Conservation (phyloP, 2,113 vertebrate species). For the Lethenteron reissneri region DNA sequence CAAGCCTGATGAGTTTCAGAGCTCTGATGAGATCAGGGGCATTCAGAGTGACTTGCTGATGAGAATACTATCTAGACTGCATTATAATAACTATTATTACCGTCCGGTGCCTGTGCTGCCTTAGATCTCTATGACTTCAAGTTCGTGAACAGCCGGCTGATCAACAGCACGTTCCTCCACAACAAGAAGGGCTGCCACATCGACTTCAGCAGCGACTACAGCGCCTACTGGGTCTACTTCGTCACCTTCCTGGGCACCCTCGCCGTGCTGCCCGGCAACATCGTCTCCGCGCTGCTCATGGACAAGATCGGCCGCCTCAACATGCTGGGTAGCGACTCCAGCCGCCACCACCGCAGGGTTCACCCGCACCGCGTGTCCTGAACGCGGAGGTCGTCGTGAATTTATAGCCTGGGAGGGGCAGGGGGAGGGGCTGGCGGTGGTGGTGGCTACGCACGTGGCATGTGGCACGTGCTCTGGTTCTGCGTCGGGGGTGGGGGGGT, state of each 20-base stretch:
- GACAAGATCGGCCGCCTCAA: conserved; percentile 87
- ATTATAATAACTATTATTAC: neutral
- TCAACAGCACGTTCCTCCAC: conserved; percentile 89
- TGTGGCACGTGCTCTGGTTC: too few species aligned
- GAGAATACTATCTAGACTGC: too few species aligned
- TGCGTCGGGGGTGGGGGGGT: too few species aligned
- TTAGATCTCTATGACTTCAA: conserved; percentile 87
- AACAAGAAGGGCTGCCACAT: conserved; percentile 86
- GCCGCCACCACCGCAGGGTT: too few species aligned
- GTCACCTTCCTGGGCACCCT: conserved; percentile 87
- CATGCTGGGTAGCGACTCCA: conserved; percentile 50
- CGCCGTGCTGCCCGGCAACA: conserved; percentile 81
- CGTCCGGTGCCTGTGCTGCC: neutral
- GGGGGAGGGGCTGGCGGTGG: neutral
- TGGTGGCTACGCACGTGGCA: too few species aligned
- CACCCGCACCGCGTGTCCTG: too few species aligned
- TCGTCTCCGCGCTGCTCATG: conserved; percentile 84
- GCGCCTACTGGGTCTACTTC: conserved; percentile 96
- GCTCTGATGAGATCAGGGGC: too few species aligned
- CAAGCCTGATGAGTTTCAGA: too few species aligned
- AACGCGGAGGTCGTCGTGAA: too few species aligned
- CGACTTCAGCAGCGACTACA: conserved; percentile 73
- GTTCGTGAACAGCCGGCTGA: conserved; percentile 52
- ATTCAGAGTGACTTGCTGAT: too few species aligned
- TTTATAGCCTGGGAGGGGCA: too few species aligned